A percentile compares a stretch with the other conserved stretches of the same genome.
These are phyloP conservation scores for Hyposoter dolosus DNA, from an alignment of 2,888 invertebrate genomes.

Conservation along the genomic window DNA sequence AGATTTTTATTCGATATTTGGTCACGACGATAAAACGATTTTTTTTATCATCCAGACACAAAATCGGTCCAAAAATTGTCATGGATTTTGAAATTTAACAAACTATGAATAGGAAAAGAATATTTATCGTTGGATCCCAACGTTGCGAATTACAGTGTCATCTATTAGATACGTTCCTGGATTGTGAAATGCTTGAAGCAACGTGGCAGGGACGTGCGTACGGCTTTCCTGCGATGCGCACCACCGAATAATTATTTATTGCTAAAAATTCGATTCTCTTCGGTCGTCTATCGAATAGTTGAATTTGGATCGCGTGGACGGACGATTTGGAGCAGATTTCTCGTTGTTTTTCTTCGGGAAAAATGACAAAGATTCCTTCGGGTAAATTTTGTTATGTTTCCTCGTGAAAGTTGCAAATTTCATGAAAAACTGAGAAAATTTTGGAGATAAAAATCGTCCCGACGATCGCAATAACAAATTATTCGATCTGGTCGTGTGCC, in stretches of 20 bases:
- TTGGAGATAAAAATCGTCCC: not conserved
- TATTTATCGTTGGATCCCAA: too few species aligned
- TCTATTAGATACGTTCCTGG: not conserved
- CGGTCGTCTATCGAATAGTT: not conserved
- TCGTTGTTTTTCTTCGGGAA: not conserved
- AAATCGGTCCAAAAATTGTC: too few species aligned
- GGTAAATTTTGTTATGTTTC: not conserved
- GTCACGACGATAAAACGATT: too few species aligned
- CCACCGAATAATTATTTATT: not conserved
- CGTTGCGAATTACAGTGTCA: too few species aligned
- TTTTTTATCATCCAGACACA: too few species aligned
- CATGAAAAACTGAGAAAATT: not conserved
- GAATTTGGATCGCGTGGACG: not conserved
- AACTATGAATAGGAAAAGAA: too few species aligned
- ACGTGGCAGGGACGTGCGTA: not conserved
- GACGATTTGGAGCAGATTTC: not conserved
- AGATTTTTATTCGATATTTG: too few species aligned
- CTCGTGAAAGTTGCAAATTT: not conserved
- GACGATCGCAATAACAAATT: not conserved
- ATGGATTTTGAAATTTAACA: too few species aligned
- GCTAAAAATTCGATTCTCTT: not conserved
- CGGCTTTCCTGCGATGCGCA: not conserved
- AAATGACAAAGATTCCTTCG: too few species aligned
- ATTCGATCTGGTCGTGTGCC: constrained; percentile 4
- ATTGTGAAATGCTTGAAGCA: not conserved